Evolutionary conservation across 2,797 vertebrate species (phyloP), one percentile per base, ranked within the genome.

Genomic region (Danionella dracula): DNA sequence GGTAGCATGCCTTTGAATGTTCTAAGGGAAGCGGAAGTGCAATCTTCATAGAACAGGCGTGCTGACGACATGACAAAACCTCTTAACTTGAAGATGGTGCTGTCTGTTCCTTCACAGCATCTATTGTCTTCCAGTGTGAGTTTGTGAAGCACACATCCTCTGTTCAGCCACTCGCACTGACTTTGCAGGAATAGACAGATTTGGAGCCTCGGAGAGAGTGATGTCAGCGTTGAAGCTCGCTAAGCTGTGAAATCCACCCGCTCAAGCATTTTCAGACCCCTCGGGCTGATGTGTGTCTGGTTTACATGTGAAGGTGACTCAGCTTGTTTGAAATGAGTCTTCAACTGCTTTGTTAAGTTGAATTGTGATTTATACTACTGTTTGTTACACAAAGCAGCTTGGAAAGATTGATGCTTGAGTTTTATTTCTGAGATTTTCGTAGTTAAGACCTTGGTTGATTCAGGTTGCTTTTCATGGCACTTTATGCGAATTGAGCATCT

Each of bases 171-270:
- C 10, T 44, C 50, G 11, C 6, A 20, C 27, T 29, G 38, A 51
- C 20, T 56, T 66, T 53, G 49, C 65, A 44, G 31, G 17, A 54
- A 57, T 23, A 59, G 38, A 57, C 15, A 0, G 32, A 46, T 66
- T 56, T 41, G 37, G 12, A 1, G 42, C 21, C 34, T 21, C 12
- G 5, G 16, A 48, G 23, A 16, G 42, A 34, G 45, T 49, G 59
- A 42, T 57, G 60, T 64, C 51, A 70, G 59, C 35, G 50, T 55
- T 72, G 75, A 73, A 66, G 60, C 71, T 76, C 72, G 73, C 41
- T 38, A 68, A 44, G 29, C 70, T 19, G 44, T 77, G 58, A 81
- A 75, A 7, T 72, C 71, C 59, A 31, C 10, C 11, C 53, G 34
- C 59, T 32, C 31, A 50, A 11, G n/a, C 45, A 13, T 45, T 37